Base-by-base conservation (phyloP, 2,797 vertebrate genomes). In the Gobionotothen gibberifrons region DNA sequence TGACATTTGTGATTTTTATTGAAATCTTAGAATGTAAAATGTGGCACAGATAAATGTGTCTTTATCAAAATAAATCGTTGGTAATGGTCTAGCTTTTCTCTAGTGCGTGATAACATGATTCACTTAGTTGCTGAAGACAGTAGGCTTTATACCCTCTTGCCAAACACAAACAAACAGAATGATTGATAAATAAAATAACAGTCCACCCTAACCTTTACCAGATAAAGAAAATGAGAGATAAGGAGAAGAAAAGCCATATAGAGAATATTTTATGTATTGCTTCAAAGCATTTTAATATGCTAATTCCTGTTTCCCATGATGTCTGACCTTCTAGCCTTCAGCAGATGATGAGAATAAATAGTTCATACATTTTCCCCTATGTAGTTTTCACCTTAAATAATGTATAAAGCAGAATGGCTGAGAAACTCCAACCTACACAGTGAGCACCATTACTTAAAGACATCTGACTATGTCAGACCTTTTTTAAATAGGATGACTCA, bases 191-290 rank as follows among this genome's bases (percentile, higher is more conserved):
- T 46, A 12, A 67, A 54, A 62, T 21, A 1, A 51, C 76, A 36
- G 49, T 65, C 16, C 48, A 60, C 77, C 48, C 58, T 22, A 36
- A 58, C 46, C 60, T 3, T 57, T 19, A 43, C 15, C 3, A 4
- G 46, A 55, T 29, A 62, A 46, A 21, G 7, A 63, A 54, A 75
- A n/a, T 11, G 55, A 46, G n/a, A 67, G 32, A 75, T 65, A 70
- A 78, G 21, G 14, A 43, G 32, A 69, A 57, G 56, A 63, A 72
- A 60, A 69, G 49, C 46, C 13, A 65, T 58, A 75, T 17, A 66
- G 54, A 76, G 57, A 75, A 90, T 93, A 84, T 89, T 90, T 92
- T 85, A 93, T 93, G 87, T 87, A 92, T 90, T 69, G 49, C 78
- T 80, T 75, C 11, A 63, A 86, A 86, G 81, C 80, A 82, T 93